Percentiles rank a stretch among this genome's conserved stretches.
Conservation (phyloP, 2,113 vertebrate genomes). For the Caracal caracal region DNA sequence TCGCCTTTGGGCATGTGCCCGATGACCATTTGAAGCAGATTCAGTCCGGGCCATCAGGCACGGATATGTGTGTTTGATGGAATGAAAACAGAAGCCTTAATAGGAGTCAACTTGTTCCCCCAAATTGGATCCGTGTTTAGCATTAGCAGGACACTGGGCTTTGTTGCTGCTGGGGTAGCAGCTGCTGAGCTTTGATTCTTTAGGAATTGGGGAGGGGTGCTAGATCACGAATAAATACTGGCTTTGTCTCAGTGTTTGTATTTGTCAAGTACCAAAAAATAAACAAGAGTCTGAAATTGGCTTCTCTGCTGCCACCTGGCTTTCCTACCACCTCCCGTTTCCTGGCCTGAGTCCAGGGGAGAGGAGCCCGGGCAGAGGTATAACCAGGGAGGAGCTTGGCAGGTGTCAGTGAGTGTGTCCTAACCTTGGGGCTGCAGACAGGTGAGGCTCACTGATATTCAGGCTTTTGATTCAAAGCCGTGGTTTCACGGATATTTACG, state of each 20-base stretch:
- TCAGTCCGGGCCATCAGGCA: neutral
- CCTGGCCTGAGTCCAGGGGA: neutral
- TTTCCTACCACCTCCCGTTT: neutral
- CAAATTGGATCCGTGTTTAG: neutral
- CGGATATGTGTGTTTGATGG: neutral
- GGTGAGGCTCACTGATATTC: neutral
- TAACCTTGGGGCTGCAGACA: neutral
- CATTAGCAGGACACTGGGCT: neutral
- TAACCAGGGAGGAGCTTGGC: neutral
- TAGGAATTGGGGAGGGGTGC: neutral
- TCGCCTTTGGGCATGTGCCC: neutral
- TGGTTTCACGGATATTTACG: neutral
- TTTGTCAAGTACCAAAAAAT: conserved; percentile 73
- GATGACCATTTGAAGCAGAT: neutral
- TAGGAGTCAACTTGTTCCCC: neutral
- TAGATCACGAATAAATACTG: conserved; percentile 37
- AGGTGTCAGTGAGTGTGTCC: neutral
- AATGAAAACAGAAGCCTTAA: neutral
- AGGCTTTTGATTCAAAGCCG: neutral
- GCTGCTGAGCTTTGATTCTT: conserved; percentile 30
- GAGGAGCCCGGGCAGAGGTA: neutral
- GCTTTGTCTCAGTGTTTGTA: conserved; percentile 47
- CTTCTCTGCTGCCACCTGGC: conserved; percentile 39
- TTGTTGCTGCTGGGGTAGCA: neutral
- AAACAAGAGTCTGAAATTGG: conserved; percentile 49